Percentiles rank a stretch among this genome's conserved stretches.
phyloP scores from a whole-genome alignment of 2,113 vertebrate species.

The Oreocharis arfaki region DNA sequence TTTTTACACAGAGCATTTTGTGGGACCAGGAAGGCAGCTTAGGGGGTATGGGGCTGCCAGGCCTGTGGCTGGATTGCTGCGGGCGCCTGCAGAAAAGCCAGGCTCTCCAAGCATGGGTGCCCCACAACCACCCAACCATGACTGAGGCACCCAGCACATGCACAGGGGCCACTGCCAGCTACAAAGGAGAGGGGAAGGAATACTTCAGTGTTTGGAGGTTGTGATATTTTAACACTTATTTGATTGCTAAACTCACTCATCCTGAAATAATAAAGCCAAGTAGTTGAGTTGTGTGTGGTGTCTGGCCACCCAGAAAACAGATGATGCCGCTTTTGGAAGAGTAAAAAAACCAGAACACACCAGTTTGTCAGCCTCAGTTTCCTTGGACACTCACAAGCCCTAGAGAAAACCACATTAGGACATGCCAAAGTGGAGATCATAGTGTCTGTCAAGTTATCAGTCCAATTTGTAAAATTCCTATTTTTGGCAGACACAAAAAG shows the following conservation, averaged over 20 bases:
- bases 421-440: not conserved
- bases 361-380: not conserved
- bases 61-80: not conserved
- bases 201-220: not conserved
- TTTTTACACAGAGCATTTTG: not conserved
- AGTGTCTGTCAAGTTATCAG: slow-evolving; percentile 65
- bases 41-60: not conserved
- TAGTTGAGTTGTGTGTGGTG: accelerated
- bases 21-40: not conserved
- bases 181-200: not conserved
- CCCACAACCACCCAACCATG: accelerated
- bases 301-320: not conserved
- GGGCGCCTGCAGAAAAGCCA: accelerated
- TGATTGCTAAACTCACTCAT: not conserved
- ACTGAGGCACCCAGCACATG: accelerated
- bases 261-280: not conserved
- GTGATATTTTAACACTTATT: not conserved
- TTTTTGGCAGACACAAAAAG: slow-evolving; percentile 91
- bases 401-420: slow-evolving; percentile 34
- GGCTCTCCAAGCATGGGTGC: accelerated
- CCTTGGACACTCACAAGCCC: not conserved
- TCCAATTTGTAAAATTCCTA: slow-evolving; percentile 80
- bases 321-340: not conserved
- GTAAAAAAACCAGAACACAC: not conserved
- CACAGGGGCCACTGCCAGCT: not conserved